phyloP scores from a whole-genome alignment of 2,888 invertebrate species.

The Heliconius sara region DNA sequence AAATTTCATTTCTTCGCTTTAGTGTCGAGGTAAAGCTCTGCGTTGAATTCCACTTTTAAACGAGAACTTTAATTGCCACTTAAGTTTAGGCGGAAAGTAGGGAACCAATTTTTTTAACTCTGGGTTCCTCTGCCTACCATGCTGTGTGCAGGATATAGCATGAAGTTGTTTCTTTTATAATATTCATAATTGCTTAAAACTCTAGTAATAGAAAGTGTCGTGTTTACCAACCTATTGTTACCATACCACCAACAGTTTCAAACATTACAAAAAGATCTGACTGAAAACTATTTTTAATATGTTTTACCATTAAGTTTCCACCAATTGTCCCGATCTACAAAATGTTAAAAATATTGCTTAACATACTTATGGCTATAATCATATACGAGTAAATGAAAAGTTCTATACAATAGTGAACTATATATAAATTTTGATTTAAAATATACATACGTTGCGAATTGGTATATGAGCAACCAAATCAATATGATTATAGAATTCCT shows the following conservation, averaged over 20 bases:
- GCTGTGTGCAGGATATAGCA: too few species aligned
- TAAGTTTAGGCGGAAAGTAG: too few species aligned
- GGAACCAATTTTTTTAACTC: too few species aligned
- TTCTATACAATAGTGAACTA: too few species aligned
- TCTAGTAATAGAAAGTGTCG: not conserved
- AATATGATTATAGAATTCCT: conserved; percentile 85
- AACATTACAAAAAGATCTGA: conserved; percentile 90
- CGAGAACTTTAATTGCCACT: too few species aligned
- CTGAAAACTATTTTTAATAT: conserved; percentile 87
- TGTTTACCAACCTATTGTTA: conserved; percentile 64
- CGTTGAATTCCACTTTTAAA: too few species aligned
- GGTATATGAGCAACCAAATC: conserved; percentile 89
- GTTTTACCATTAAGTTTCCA: conserved; percentile 87
- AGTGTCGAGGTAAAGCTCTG: too few species aligned
- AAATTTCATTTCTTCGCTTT: too few species aligned
- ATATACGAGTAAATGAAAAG: too few species aligned
- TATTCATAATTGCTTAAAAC: not conserved
- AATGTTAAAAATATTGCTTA: conserved; percentile 30
- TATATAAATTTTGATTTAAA: not conserved
- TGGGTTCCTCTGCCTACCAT: too few species aligned
- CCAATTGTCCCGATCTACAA: conserved; percentile 87
- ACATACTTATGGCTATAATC: too few species aligned
- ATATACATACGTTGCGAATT: conserved; percentile 86
- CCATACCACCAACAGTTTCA: conserved; percentile 76
- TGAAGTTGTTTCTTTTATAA: not conserved